Percentiles rank a stretch among this genome's conserved stretches.
These are phyloP conservation scores for Agelastica alni DNA, from an alignment of 2,888 invertebrate genomes.

Conservation along the genomic window DNA sequence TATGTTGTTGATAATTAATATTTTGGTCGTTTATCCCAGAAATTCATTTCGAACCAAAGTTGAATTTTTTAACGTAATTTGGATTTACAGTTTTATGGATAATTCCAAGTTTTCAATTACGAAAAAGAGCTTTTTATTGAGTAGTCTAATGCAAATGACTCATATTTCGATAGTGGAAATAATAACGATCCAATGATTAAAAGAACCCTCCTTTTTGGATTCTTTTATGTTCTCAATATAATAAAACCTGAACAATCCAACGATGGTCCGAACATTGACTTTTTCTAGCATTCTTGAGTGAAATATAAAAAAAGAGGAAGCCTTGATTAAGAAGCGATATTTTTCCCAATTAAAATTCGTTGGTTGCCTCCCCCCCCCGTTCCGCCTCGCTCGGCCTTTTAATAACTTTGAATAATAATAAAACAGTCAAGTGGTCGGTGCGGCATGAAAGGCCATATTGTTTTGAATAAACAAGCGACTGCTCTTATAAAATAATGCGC, in stretches of 20 bases:
- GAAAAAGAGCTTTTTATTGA: no score
- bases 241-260: constrained; percentile 1
- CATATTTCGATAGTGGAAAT: no score
- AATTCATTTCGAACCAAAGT: no score
- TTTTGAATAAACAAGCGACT: constrained; percentile 50
- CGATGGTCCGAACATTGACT: constrained; percentile 19
- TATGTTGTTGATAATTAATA: no score
- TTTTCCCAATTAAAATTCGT: constrained; percentile 48
- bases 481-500: constrained; percentile 54
- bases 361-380: constrained; percentile 32
- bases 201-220: no score
- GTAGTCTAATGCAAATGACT: no score
- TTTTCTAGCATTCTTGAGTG: constrained; percentile 22
- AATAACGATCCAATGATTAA: no score
- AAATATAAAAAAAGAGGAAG: constrained; percentile 24
- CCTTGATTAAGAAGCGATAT: constrained; percentile 43
- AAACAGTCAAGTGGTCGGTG: constrained; percentile 49
- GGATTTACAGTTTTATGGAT: no score
- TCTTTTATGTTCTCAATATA: no score
- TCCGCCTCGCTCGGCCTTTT: constrained; percentile 27
- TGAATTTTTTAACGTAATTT: no score
- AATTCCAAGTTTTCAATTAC: no score
- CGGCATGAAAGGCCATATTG: constrained; percentile 50
- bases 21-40: no score
- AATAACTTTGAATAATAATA: constrained; percentile 39